A percentile compares a stretch with the other conserved stretches of the same genome.
phyloP scores from a whole-genome alignment of 1,140 invertebrate species.

The Nylanderia fulva region DNA sequence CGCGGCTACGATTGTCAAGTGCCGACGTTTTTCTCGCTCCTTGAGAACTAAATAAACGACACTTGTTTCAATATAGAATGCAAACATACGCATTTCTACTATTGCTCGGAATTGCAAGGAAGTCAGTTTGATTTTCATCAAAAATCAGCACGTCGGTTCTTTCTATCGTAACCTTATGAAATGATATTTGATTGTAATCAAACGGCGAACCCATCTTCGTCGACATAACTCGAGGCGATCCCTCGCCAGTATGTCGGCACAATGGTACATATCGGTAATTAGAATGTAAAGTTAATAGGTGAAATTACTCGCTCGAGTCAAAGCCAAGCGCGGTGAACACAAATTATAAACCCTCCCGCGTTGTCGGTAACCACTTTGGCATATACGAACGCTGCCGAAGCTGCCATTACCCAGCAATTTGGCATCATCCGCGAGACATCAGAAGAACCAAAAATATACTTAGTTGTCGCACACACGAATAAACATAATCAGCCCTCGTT shows the following conservation, averaged over 20 bases:
- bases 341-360: slow-evolving; percentile 76
- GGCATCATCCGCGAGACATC: slow-evolving; percentile 78
- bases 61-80: neutral
- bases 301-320: slow-evolving; percentile 75
- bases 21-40: slow-evolving; percentile 20
- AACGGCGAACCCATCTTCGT: neutral
- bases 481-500: slow-evolving; percentile 79
- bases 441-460: slow-evolving; percentile 80
- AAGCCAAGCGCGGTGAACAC: slow-evolving; percentile 73
- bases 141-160: neutral
- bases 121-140: neutral
- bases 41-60: slow-evolving; percentile 36
- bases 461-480: slow-evolving; percentile 75
- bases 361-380: slow-evolving; percentile 50
- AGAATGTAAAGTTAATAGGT: slow-evolving; percentile 75
- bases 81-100: neutral
- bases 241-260: slow-evolving; percentile 12
- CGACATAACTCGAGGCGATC: neutral
- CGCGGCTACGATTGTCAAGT: slow-evolving; percentile 6
- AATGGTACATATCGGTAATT: slow-evolving; percentile 76
- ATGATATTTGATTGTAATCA: neutral
- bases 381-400: slow-evolving; percentile 38
- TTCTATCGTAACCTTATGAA: neutral
- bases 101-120: neutral
- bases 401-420: slow-evolving; percentile 80